phyloP scores from a whole-genome alignment of 35 echinoderm and acorn worm genomes.

The Strongylocentrotus purpuratus region DNA sequence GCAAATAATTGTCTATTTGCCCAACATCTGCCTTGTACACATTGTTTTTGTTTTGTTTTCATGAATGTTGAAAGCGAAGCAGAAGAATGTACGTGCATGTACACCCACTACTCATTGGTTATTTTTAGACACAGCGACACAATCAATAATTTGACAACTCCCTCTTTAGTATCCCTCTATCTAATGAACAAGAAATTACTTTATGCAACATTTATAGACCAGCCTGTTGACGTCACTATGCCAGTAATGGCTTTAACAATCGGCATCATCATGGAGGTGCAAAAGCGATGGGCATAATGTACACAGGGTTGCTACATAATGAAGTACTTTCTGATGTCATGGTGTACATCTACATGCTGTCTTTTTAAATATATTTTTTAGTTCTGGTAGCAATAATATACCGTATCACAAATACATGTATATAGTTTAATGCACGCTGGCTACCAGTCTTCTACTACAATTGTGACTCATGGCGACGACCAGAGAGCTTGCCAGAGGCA shows the following conservation, averaged over 20 bases:
- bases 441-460: too few relatives aligned
- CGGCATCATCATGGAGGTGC: not conserved
- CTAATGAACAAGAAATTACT: conserved; percentile 19
- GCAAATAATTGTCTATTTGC: not conserved
- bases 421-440: too few relatives aligned
- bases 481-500: too few relatives aligned
- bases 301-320: too few relatives aligned
- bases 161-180: not conserved
- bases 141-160: not conserved
- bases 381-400: too few relatives aligned
- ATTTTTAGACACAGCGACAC: not conserved
- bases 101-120: not conserved
- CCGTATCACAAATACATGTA: too few relatives aligned
- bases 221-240: not conserved
- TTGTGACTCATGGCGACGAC: too few relatives aligned
- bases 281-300: not conserved
- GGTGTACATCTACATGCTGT: not conserved
- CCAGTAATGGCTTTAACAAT: not conserved
- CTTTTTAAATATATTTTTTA: not conserved
- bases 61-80: not conserved
- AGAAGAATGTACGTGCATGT: too few relatives aligned
- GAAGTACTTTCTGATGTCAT: too few relatives aligned
- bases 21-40: not conserved
- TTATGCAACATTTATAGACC: not conserved
- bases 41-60: not conserved